Percentiles rank a stretch among this genome's conserved stretches.
Evolutionary conservation across 2,797 vertebrate species (phyloP).

Genomic region (Takifugu ocellatus): DNA sequence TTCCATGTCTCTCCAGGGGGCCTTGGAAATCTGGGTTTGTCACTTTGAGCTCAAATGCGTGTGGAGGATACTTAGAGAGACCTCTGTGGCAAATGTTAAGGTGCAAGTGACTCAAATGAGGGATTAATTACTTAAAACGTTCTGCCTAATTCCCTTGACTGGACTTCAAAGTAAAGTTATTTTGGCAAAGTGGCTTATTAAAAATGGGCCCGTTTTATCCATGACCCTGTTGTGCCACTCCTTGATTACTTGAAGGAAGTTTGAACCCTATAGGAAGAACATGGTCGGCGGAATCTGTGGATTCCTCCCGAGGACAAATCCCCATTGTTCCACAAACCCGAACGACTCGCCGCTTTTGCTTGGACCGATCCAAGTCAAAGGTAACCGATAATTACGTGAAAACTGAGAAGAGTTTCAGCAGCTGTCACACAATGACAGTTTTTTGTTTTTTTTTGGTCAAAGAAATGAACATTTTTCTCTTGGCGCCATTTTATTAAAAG

Average conservation of each 20-base stretch:
- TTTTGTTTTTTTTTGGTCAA: no score
- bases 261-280: constrained; percentile 11
- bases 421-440: no score
- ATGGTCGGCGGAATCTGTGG: no score
- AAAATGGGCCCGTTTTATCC: constrained; percentile 51
- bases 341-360: no score
- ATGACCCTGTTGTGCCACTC: constrained; percentile 31
- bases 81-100: constrained; percentile 66
- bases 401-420: no score
- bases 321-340: no score
- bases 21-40: constrained; percentile 32
- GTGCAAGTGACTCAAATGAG: constrained; percentile 58
- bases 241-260: constrained; percentile 47
- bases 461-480: no score
- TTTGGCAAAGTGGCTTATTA: constrained; percentile 18
- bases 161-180: constrained; percentile 72
- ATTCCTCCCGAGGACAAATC: no score
- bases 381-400: no score
- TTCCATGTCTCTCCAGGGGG: constrained; percentile 38
- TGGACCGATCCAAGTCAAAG: no score
- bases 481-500: no score
- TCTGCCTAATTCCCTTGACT: constrained; percentile 60
- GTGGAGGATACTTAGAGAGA: constrained; percentile 65
- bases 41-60: constrained; percentile 49
- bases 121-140: constrained; percentile 68